A percentile compares a stretch with the other conserved stretches of the same genome.
Evolutionary conservation across 2,797 vertebrate species (phyloP).

Genomic region (Lepilemur ruficaudatus): DNA sequence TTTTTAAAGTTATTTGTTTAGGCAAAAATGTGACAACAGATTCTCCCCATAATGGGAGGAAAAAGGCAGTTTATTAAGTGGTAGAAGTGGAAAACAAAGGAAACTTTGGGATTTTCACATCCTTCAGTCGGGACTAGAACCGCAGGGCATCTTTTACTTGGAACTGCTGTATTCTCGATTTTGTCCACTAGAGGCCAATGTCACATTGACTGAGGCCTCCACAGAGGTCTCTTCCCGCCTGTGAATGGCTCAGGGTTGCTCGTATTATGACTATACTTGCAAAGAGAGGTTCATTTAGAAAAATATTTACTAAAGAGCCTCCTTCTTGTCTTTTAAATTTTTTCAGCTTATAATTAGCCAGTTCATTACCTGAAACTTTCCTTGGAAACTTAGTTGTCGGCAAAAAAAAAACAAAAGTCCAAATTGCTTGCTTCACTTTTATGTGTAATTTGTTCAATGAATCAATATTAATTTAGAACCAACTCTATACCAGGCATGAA

Average conservation of each 20-base stretch:
- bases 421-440: background rate
- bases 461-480: background rate
- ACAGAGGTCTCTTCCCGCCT: background rate
- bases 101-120: background rate
- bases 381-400: background rate
- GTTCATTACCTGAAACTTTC: background rate
- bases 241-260: background rate
- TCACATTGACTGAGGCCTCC: background rate
- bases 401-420: background rate
- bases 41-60: background rate
- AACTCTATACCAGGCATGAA: background rate
- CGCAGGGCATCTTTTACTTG: background rate
- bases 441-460: background rate
- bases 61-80: background rate
- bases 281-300: background rate
- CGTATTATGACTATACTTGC: background rate
- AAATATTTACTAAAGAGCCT: background rate
- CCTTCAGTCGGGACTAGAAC: background rate
- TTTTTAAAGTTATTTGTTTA: background rate
- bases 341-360: background rate
- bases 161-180: slow-evolving; percentile 1
- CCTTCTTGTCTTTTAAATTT: background rate
- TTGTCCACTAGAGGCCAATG: slow-evolving; percentile 64
- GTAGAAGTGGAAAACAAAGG: background rate
- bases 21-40: background rate